These are phyloP conservation scores for Phoebastria nigripes DNA, from an alignment of 2,797 vertebrate species.

Conservation along the genomic window DNA sequence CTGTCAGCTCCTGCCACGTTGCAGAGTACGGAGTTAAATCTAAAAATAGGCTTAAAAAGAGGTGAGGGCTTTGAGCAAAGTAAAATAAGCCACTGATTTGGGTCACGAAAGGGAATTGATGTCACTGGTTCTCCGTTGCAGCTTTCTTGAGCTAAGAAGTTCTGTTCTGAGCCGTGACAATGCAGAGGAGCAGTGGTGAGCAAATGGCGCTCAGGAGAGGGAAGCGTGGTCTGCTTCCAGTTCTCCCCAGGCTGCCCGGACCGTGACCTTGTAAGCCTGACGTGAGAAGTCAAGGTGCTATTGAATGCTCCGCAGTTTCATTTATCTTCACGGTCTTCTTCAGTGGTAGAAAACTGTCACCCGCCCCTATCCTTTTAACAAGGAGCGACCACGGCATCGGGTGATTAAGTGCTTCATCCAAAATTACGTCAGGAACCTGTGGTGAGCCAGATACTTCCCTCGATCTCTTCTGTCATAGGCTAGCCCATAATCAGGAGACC, in stretches of 20 bases:
- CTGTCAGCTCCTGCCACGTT: conserved; percentile 32
- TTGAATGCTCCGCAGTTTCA: background rate
- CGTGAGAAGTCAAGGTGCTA: background rate
- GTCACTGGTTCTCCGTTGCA: conserved; percentile 30
- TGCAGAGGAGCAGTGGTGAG: background rate
- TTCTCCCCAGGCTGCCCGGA: background rate
- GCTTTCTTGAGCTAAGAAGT: background rate
- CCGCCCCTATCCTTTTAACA: background rate
- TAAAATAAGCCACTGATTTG: conserved; percentile 66
- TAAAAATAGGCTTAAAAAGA: conserved; percentile 63
- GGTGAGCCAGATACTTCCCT: background rate
- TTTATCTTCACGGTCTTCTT: background rate
- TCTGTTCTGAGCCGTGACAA: background rate
- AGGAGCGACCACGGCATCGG: background rate
- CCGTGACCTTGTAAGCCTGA: background rate
- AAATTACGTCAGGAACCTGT: background rate
- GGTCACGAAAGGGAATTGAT: conserved; percentile 58
- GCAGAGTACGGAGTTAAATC: conserved; percentile 44
- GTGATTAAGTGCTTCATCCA: background rate
- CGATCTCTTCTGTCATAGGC: background rate
- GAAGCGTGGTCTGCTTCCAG: background rate
- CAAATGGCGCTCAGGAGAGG: background rate
- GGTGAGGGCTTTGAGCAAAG: conserved; percentile 50
- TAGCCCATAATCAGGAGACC: background rate
- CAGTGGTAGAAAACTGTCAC: background rate